Evolutionary conservation across 2,888 invertebrate species (phyloP).

Genomic region (Chydorus sphaericus): DNA sequence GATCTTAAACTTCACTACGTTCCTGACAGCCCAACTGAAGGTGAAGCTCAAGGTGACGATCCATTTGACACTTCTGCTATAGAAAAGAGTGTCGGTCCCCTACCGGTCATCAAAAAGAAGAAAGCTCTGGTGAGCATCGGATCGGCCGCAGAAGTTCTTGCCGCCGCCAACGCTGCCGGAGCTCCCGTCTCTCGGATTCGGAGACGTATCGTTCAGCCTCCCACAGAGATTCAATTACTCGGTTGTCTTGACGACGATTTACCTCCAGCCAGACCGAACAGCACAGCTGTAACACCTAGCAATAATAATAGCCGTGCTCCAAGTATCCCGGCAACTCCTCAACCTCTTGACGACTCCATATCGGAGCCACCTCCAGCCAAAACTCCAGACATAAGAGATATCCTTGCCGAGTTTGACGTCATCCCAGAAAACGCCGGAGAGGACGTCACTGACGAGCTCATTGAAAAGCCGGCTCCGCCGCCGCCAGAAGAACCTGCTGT

Average conservation of each 20-base stretch:
- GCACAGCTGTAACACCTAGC: slow-evolving; percentile 9
- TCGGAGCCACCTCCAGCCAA: not conserved
- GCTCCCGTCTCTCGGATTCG: slow-evolving; percentile 54
- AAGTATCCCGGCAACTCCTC: not conserved
- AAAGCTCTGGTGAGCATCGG: slow-evolving; percentile 49
- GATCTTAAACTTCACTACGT: slow-evolving; percentile 73
- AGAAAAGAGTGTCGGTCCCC: slow-evolving; percentile 54
- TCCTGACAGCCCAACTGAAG: slow-evolving; percentile 60
- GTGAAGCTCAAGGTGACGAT: slow-evolving; percentile 49
- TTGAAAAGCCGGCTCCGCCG: slow-evolving; percentile 26
- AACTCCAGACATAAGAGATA: slow-evolving; percentile 12
- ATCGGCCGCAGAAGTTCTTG: slow-evolving; percentile 71
- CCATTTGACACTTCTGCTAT: slow-evolving; percentile 82
- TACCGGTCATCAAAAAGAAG: slow-evolving; percentile 50
- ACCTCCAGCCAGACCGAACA: not conserved
- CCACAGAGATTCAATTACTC: slow-evolving; percentile 17
- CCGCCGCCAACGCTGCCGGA: slow-evolving; percentile 42
- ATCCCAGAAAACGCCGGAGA: slow-evolving; percentile 17
- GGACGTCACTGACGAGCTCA: slow-evolving; percentile 52
- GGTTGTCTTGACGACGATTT: slow-evolving; percentile 21
- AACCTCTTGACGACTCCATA: not conserved
- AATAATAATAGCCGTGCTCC: slow-evolving; percentile 7
- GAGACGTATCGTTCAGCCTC: slow-evolving; percentile 20
- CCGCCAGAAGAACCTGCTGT: slow-evolving; percentile 10
- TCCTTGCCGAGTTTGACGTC: slow-evolving; percentile 23